A percentile compares a stretch with the other conserved stretches of the same genome.
Evolutionary conservation across 37 sponge, comb jelly and placozoan genomes (phyloP).

Genomic region (Mnemiopsis leidyi): DNA sequence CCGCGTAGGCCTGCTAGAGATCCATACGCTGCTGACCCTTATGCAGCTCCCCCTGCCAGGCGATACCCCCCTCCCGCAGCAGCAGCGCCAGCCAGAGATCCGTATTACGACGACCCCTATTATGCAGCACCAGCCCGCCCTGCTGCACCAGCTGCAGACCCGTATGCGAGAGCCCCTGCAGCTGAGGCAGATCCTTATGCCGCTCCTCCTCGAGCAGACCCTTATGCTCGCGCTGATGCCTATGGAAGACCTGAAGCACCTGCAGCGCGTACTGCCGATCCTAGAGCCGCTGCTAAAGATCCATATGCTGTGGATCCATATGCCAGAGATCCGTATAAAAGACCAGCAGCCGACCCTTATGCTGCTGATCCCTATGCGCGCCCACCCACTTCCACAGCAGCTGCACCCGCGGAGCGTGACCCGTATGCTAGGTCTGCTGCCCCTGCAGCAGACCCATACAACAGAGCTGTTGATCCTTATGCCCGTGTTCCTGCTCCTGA

Average conservation of each 20-base stretch:
- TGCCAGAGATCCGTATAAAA: slow-evolving; percentile 28
- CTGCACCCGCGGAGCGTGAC: background rate
- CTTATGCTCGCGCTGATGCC: background rate
- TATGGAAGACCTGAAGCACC: slow-evolving; percentile 16
- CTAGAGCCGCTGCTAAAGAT: background rate
- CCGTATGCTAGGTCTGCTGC: background rate
- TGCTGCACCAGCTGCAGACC: slow-evolving; percentile 38
- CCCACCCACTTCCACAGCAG: background rate
- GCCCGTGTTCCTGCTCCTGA: background rate
- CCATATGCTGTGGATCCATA: slow-evolving; percentile 16
- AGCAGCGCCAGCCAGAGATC: slow-evolving; percentile 39
- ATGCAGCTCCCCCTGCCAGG: slow-evolving; percentile 4
- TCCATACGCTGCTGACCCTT: slow-evolving; percentile 53
- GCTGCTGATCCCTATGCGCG: background rate
- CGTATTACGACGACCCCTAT: slow-evolving; percentile 42
- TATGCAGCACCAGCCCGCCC: background rate
- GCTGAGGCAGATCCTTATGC: slow-evolving; percentile 9
- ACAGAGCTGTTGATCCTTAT: background rate
- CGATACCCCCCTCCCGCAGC: slow-evolving; percentile 19
- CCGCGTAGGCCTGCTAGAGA: background rate
- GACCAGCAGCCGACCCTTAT: background rate
- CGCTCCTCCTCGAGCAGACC: background rate
- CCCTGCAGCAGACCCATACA: background rate
- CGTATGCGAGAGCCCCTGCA: background rate
- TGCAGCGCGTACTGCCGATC: background rate